These are phyloP conservation scores for Platycercus adscitus DNA, from an alignment of 2,113 vertebrate genomes.

Conservation along the genomic window DNA sequence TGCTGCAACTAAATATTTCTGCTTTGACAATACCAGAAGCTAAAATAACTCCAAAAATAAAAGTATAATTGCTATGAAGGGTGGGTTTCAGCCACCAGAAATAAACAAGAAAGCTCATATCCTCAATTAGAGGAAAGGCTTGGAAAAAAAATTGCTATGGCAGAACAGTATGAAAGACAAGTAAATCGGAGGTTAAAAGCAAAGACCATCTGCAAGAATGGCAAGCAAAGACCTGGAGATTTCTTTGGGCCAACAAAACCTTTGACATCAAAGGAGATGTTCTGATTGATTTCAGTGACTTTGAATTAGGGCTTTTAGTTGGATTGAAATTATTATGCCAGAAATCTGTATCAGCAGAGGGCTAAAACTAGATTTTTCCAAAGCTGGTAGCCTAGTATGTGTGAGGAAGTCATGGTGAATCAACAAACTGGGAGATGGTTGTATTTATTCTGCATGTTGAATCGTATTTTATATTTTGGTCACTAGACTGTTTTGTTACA, in stretches of 20 bases:
- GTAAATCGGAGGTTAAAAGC: background rate
- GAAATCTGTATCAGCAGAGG: background rate
- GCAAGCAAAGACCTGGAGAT: background rate
- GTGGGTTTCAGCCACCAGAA: background rate
- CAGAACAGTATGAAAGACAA: background rate
- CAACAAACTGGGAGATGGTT: background rate
- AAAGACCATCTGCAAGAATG: background rate
- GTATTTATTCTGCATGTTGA: background rate
- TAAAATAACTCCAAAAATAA: background rate
- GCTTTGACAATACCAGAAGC: background rate
- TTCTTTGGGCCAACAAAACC: background rate
- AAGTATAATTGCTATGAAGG: background rate
- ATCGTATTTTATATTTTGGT: constrained; percentile 18
- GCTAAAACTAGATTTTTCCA: background rate
- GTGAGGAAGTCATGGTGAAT: background rate
- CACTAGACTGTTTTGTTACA: background rate
- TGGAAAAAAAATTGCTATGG: background rate
- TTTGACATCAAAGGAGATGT: background rate
- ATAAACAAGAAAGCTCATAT: background rate
- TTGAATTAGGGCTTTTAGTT: background rate
- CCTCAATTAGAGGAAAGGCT: background rate
- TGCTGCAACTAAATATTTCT: background rate
- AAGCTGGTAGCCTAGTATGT: background rate
- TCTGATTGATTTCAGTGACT: background rate
- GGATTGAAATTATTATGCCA: background rate